Evolutionary conservation across 2,888 invertebrate species (phyloP).

Genomic region (Tyria jacobaeae): DNA sequence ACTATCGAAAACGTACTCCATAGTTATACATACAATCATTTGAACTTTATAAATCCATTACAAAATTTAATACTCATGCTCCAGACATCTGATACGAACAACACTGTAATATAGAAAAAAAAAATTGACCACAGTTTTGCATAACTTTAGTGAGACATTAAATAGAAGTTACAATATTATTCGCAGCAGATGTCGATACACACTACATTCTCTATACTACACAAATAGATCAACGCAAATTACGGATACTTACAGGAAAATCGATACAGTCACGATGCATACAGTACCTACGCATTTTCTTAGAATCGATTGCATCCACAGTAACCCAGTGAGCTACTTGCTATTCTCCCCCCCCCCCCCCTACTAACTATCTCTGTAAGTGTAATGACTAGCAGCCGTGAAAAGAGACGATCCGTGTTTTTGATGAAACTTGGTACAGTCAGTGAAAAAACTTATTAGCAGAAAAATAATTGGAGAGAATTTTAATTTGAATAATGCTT

Average conservation of each 20-base stretch:
- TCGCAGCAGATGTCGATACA: conserved; percentile 4
- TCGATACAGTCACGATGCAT: conserved; percentile 19
- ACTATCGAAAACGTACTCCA: neutral
- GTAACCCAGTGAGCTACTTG: conserved; percentile 73
- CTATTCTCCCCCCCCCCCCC: conserved; percentile 15
- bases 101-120: conserved; percentile 9
- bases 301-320: conserved; percentile 35
- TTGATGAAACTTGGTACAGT: conserved; percentile 48
- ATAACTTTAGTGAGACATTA: neutral
- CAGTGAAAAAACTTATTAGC: conserved; percentile 23
- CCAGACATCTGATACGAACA: conserved; percentile 8
- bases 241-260: conserved; percentile 20
- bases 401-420: conserved; percentile 60
- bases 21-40: neutral
- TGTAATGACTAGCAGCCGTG: conserved; percentile 59
- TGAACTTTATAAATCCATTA: conserved; percentile 3
- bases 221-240: conserved; percentile 6
- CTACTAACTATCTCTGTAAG: conserved; percentile 38
- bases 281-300: conserved; percentile 52
- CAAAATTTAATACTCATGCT: neutral
- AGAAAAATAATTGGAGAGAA: conserved; percentile 18
- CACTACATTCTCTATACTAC: conserved; percentile 5
- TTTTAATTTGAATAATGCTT: conserved; percentile 13
- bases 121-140: conserved; percentile 1
- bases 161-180: conserved; percentile 7